Evolutionary conservation across 2,888 invertebrate species (phyloP).

Genomic region (Drosophila austrosaltans): DNA sequence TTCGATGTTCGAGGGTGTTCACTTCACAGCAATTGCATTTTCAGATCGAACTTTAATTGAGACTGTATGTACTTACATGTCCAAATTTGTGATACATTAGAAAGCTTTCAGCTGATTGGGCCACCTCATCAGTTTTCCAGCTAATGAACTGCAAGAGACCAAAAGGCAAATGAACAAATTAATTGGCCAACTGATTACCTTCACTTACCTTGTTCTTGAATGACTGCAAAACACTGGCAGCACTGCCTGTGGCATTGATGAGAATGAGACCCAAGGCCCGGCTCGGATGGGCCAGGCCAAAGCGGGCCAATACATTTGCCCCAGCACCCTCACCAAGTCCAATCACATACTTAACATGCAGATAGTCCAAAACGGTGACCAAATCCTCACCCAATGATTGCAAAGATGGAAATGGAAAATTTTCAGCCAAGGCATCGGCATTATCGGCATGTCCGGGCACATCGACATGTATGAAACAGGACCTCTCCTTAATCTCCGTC

Average conservation of each 20-base stretch:
- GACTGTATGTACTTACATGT: slow-evolving; percentile 88
- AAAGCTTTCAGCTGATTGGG: slow-evolving; percentile 94
- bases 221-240: slow-evolving; percentile 93
- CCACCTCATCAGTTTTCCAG: slow-evolving; percentile 93
- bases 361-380: slow-evolving; percentile 91
- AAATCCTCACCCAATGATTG: slow-evolving; percentile 92
- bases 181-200: slow-evolving; percentile 24
- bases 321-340: slow-evolving; percentile 95
- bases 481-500: slow-evolving; percentile 92
- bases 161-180: slow-evolving; percentile 35
- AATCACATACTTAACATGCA: slow-evolving; percentile 92
- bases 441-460: slow-evolving; percentile 94
- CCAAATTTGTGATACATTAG: slow-evolving; percentile 95
- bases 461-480: slow-evolving; percentile 94
- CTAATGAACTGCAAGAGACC: slow-evolving; percentile 87
- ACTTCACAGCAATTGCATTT: slow-evolving; percentile 31
- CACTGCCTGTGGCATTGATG: slow-evolving; percentile 94
- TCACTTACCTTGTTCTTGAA: slow-evolving; percentile 89
- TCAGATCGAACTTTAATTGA: not conserved
- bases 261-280: slow-evolving; percentile 91
- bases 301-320: slow-evolving; percentile 93
- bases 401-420: slow-evolving; percentile 91
- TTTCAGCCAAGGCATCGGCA: slow-evolving; percentile 89
- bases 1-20: not conserved
- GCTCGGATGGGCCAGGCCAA: slow-evolving; percentile 91